Percentiles rank a stretch among this genome's conserved stretches.
Conservation (phyloP, 2,888 invertebrate species). For the Mactromeris polynyma region DNA sequence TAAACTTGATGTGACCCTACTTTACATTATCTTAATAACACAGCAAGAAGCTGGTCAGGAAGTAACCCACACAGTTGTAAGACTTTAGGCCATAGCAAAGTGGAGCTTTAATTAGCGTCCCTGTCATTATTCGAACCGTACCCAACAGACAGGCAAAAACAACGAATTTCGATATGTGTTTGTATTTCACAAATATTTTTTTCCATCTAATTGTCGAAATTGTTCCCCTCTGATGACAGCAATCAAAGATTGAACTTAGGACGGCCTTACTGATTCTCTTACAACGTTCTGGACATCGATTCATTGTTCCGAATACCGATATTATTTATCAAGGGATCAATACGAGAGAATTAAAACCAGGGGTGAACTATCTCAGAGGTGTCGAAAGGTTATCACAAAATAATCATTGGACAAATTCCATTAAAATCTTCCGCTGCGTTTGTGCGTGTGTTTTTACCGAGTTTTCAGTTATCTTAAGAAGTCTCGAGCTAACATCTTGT, state of each 20-base stretch:
- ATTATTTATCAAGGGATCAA: not conserved
- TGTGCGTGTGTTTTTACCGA: not conserved
- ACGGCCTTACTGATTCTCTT: too few relatives aligned
- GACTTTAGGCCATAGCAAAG: not conserved
- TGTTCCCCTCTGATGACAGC: too few relatives aligned
- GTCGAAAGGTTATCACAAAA: slow-evolving; percentile 26
- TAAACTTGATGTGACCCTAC: slow-evolving; percentile 6
- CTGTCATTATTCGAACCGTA: too few relatives aligned
- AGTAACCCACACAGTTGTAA: not conserved
- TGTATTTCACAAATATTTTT: too few relatives aligned
- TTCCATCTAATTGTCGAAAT: too few relatives aligned
- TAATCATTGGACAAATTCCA: slow-evolving; percentile 28
- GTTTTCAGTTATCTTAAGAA: not conserved
- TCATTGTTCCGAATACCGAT: not conserved
- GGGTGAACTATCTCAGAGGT: not conserved
- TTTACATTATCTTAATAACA: slow-evolving; percentile 1
- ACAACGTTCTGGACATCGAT: not conserved
- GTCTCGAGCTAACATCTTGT: not conserved
- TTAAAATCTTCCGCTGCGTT: slow-evolving; percentile 25
- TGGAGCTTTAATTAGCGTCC: too few relatives aligned
- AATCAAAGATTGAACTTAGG: too few relatives aligned
- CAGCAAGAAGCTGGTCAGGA: not conserved
- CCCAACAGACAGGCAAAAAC: too few relatives aligned
- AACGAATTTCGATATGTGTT: too few relatives aligned
- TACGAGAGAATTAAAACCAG: not conserved